phyloP scores from a whole-genome alignment of 2,113 vertebrate genomes.

The Morone chrysops region DNA sequence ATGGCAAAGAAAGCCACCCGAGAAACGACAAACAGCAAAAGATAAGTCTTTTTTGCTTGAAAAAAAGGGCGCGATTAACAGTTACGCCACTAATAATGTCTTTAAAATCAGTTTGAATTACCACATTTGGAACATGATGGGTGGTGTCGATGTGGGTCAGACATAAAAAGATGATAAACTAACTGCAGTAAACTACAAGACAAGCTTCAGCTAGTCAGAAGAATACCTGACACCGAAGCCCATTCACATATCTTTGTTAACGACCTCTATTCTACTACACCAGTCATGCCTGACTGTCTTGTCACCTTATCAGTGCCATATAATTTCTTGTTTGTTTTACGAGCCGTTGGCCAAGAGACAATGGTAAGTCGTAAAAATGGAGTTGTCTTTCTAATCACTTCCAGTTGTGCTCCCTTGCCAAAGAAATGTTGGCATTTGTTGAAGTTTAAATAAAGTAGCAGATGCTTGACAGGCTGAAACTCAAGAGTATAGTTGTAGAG shows the following conservation, averaged over 20 bases:
- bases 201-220: conserved; percentile 9
- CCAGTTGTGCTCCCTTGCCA: conserved; percentile 22
- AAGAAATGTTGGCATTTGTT: conserved; percentile 14
- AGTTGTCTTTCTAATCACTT: conserved; percentile 30
- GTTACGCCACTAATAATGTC: too few species aligned
- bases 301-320: conserved; percentile 50
- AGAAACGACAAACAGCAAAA: neutral
- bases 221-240: neutral
- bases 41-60: too few species aligned
- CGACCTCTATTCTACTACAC: neutral
- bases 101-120: neutral
- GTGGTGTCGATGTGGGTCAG: neutral
- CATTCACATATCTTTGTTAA: conserved; percentile 16
- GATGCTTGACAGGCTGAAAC: conserved; percentile 5
- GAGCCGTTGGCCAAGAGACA: conserved; percentile 28
- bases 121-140: neutral
- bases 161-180: neutral
- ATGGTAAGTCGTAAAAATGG: conserved; percentile 23
- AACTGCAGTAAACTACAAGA: neutral
- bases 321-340: conserved; percentile 48
- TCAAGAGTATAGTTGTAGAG: neutral
- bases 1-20: neutral
- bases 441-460: conserved; percentile 13
- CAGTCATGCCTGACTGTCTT: conserved; percentile 5
- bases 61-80: too few species aligned